phyloP scores from a whole-genome alignment of 2,797 vertebrate species.

The Peromyscus nudipes region DNA sequence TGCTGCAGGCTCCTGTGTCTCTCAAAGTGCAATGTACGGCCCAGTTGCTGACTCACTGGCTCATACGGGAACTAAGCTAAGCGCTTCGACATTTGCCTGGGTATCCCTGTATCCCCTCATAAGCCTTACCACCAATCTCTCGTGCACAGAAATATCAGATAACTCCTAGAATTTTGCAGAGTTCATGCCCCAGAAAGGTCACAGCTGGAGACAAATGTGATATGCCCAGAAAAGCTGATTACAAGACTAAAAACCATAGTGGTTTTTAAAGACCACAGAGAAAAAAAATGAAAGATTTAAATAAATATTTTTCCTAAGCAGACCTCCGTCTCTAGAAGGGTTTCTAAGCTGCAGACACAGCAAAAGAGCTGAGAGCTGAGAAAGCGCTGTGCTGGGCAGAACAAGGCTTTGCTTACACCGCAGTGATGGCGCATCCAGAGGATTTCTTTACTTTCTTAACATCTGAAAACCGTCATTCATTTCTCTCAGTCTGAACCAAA shows the following conservation, averaged over 20 bases:
- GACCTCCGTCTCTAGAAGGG: neutral
- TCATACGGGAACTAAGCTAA: neutral
- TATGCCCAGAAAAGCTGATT: constrained; percentile 70
- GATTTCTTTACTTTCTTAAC: neutral
- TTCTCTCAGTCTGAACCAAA: constrained; percentile 19
- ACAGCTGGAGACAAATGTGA: constrained; percentile 39
- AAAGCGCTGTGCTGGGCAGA: neutral
- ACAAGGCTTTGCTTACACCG: neutral
- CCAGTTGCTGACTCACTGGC: neutral
- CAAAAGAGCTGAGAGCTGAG: constrained; percentile 42
- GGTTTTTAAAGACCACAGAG: constrained; percentile 72
- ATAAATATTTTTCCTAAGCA: constrained; percentile 71
- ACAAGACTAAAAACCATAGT: constrained; percentile 63
- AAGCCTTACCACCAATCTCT: neutral
- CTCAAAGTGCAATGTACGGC: neutral
- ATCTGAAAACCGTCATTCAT: neutral
- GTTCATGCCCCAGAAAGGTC: constrained; percentile 45
- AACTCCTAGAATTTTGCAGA: constrained; percentile 1
- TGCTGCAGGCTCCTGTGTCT: neutral
- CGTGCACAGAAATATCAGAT: constrained; percentile 10
- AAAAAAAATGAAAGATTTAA: constrained; percentile 52
- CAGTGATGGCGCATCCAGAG: neutral
- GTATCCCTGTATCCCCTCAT: neutral
- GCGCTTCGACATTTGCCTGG: neutral
- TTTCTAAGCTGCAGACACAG: constrained; percentile 64